These are phyloP conservation scores for Amyelois transitella DNA, from an alignment of 1,140 invertebrate species.

Conservation along the genomic window DNA sequence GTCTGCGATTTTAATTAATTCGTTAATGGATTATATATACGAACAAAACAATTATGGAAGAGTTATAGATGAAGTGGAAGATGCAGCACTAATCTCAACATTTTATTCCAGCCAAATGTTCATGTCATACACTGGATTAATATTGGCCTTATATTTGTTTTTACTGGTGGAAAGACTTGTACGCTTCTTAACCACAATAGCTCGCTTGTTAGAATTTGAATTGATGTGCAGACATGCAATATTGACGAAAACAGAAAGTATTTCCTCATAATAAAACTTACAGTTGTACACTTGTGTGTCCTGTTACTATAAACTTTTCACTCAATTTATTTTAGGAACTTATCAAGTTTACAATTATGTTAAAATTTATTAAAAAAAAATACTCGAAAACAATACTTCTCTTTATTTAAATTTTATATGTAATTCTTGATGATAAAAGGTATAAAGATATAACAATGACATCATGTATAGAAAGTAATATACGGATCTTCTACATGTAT, in stretches of 20 bases:
- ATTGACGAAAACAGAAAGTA: conserved; percentile 19
- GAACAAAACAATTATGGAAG: conserved; percentile 20
- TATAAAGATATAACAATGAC: too few species aligned
- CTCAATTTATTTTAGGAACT: too few species aligned
- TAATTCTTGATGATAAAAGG: too few species aligned
- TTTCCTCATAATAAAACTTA: too few species aligned
- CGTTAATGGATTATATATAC: conserved; percentile 28
- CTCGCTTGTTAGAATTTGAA: conserved; percentile 44
- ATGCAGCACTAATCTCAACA: conserved; percentile 20
- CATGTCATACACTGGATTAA: conserved; percentile 26
- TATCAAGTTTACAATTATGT: too few species aligned
- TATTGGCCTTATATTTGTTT: conserved; percentile 30
- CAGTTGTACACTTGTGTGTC: too few species aligned
- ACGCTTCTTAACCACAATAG: conserved; percentile 30
- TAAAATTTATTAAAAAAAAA: too few species aligned
- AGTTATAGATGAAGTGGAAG: conserved; percentile 15
- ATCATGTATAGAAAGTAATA: too few species aligned
- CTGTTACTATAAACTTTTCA: too few species aligned
- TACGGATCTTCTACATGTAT: too few species aligned
- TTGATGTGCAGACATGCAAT: conserved; percentile 47
- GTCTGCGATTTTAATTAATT: conserved; percentile 21
- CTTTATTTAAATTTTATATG: too few species aligned
- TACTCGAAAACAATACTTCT: too few species aligned
- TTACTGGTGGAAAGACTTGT: conserved; percentile 34
- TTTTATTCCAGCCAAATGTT: conserved; percentile 33